Evolutionary conservation across 2,888 invertebrate genomes (phyloP), one percentile per base, ranked within the genome.

Genomic region (Cancer borealis): DNA sequence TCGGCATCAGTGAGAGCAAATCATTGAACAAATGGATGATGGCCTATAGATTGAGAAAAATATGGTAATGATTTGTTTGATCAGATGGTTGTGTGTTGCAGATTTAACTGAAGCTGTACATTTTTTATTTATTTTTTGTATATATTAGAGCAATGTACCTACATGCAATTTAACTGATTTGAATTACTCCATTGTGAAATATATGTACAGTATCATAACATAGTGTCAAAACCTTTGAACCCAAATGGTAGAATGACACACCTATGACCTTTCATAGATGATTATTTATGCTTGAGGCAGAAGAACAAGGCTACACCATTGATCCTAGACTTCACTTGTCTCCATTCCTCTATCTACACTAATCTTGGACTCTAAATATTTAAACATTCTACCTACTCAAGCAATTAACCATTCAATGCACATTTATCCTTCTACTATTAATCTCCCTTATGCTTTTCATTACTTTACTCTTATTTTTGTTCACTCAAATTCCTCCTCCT

Each of bases 131-230:
- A 84, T 84, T 84, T 84, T 84, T 84, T 84, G 84, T 84, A 84
- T 39, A 39, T 84, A 39, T 84, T 73, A 84, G 14, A 84, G 84
- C 39, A 84, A 17, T 84, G 84, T 84, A 84, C 21, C 39, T 84
- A 84, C 39, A 39, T 39, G 39, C 84, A 84, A 39, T 39, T 84
- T 30, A 39, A 39, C 17, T 84, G 84, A 84, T 84, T 84, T 84
- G 17, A 84, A 84, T 84, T 84, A 84, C 39, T 84, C 84, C 39
- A 84, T 84, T 84, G 84, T 84, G 84, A 84, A 84, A 84, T 84
- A 84, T 84, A 84, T 84, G 84, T 84, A 84, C 39, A 84, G 84
- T 3, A 84, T 14, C 84, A 84, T 17, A 8, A 39, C 17, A 30
- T 39, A 14, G 84, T 39, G n/a, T 84, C 39, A 4, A 30, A 84